Evolutionary conservation across 2,888 invertebrate species (phyloP).

Genomic region (Brachyopa scutellaris): DNA sequence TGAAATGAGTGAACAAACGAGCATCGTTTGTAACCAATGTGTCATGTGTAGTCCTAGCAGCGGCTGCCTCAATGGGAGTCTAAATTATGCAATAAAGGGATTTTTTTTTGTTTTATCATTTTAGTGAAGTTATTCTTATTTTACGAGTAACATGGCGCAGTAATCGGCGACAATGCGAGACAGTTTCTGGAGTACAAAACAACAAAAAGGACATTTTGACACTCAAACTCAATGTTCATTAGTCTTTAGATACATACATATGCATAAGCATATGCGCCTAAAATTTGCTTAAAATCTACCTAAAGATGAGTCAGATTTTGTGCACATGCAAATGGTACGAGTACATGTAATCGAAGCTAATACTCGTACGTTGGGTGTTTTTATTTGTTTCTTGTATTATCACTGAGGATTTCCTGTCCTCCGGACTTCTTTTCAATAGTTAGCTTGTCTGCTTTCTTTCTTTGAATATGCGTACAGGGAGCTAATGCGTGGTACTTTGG

Average conservation of each 20-base stretch:
- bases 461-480: conserved; percentile 22
- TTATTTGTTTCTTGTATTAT: too few relatives aligned
- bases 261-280: too few relatives aligned
- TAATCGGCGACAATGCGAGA: not conserved
- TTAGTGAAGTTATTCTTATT: conserved; percentile 8
- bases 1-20: conserved; percentile 68
- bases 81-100: conserved; percentile 65
- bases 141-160: not conserved
- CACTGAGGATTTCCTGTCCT: conserved; percentile 1
- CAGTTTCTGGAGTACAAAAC: not conserved
- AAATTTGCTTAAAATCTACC: not conserved
- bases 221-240: not conserved
- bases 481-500: conserved; percentile 23
- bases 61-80: conserved; percentile 57
- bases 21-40: conserved; percentile 70
- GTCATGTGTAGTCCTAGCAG: conserved; percentile 59
- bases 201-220: not conserved
- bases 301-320: conserved; percentile 11
- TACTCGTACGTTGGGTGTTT: too few relatives aligned
- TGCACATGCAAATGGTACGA: not conserved
- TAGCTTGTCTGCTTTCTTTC: conserved; percentile 1
- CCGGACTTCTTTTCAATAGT: not conserved
- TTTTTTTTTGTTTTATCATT: conserved; percentile 19
- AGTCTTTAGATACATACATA: too few relatives aligned
- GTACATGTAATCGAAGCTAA: not conserved